Conservation (phyloP, 1,140 invertebrate species). For the Tenebrio molitor region DNA sequence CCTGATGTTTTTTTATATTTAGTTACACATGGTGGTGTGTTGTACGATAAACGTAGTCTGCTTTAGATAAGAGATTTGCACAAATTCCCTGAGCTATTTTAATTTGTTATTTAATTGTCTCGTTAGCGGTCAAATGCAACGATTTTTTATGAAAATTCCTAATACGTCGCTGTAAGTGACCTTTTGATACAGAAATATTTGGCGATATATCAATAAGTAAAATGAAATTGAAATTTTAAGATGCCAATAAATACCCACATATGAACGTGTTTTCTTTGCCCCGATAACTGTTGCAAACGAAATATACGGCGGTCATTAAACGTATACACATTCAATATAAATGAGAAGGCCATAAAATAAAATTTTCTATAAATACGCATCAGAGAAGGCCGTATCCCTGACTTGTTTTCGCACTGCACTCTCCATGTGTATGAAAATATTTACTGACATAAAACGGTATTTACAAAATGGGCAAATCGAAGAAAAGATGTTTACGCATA, state of each 20-base stretch:
- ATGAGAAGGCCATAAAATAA: conserved; percentile 39
- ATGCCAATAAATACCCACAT: conserved; percentile 32
- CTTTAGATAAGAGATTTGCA: too few species aligned
- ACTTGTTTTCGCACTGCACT: conserved; percentile 32
- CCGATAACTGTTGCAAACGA: conserved; percentile 35
- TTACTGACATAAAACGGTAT: conserved; percentile 38
- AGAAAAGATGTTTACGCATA: conserved; percentile 28
- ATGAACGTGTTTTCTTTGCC: conserved; percentile 35
- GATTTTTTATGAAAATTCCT: conserved; percentile 14
- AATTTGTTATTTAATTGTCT: neutral
- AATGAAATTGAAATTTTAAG: conserved; percentile 35
- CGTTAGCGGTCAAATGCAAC: neutral
- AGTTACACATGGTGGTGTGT: too few species aligned
- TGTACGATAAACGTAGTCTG: too few species aligned
- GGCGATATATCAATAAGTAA: conserved; percentile 20
- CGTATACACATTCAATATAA: conserved; percentile 38
- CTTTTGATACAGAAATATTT: conserved; percentile 17
- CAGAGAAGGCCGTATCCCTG: conserved; percentile 39
- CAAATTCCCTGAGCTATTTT: too few species aligned
- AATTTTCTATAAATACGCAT: conserved; percentile 41
- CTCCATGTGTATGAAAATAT: conserved; percentile 29
- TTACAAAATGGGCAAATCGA: conserved; percentile 34
- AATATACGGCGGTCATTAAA: conserved; percentile 39
- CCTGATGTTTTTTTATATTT: too few species aligned
- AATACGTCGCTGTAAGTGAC: neutral